Base-by-base conservation (phyloP, 1,140 invertebrate genomes). In the Drosophila truncata region DNA sequence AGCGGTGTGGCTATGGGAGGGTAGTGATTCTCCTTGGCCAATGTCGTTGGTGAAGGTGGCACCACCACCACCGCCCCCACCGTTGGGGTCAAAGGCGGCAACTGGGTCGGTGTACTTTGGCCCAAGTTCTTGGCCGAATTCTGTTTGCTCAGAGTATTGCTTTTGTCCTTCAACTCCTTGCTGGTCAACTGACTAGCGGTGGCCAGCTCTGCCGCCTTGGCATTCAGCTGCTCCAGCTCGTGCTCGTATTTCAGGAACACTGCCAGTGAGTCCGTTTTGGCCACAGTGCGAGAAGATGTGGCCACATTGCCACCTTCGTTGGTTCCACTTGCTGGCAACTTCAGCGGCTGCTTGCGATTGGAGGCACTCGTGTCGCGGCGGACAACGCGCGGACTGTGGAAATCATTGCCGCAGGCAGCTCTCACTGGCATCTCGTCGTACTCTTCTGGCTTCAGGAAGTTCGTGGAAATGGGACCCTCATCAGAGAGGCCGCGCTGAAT, bases 351-450 rank as follows among this genome's bases (percentile, higher is more conserved):
- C 60, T 91, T 92, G 8, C 91, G 91, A 42, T 92, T 93, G 7
- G 82, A 90, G 16, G 78, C 58, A n/a, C 85, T 91, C 9, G 83
- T 82, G 39, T 93, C 92, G 3, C 92, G 86, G 6, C 88, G 79
- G 0, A 92, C 78, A 1, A 93, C 91, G 3, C 83, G 74, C 2
- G 91, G 91, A 78, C 87, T 92, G 23, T 92, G 91, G 29, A 91
- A 92, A 46, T 92, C 91, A 49, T 92, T 92, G 44, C 74, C 83
- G 39, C 91, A 92, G 16, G 84, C 91, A 1, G 91, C 88, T 37
- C 92, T 80, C 8, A 93, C 92, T 0, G 92, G 92, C 83, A 93
- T 92, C 76, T 93, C 92, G 44, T 93, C 92, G 44, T 84, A 93
- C 59, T 93, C 92, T 52, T 93, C 92, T 0, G 92, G 91, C 52